These are phyloP conservation scores for Augochlora pura DNA, from an alignment of 1,140 invertebrate genomes.

Conservation along the genomic window DNA sequence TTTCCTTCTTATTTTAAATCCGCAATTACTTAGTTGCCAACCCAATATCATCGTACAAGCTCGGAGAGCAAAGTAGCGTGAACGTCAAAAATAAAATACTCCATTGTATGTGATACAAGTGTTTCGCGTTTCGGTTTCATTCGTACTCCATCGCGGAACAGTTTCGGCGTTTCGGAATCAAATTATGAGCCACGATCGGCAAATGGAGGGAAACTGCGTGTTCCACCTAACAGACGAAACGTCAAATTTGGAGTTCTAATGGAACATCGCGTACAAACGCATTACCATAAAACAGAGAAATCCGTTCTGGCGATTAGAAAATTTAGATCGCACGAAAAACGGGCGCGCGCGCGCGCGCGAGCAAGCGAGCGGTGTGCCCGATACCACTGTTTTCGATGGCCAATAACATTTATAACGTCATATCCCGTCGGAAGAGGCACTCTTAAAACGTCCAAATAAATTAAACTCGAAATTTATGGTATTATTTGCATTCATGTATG, in stretches of 20 bases:
- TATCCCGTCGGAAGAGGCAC: constrained; percentile 33
- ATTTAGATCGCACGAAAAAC: constrained; percentile 3
- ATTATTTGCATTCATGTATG: constrained; percentile 48
- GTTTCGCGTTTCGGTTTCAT: not conserved
- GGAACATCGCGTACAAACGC: not conserved
- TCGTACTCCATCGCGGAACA: not conserved
- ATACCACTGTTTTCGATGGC: constrained; percentile 25
- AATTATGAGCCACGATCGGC: not conserved
- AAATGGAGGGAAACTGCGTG: not conserved
- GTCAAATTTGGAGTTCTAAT: not conserved
- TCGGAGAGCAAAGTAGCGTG: not conserved
- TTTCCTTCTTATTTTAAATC: no score
- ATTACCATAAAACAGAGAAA: constrained; percentile 2
- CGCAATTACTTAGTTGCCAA: no score
- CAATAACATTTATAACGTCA: constrained; percentile 48
- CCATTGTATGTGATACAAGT: no score
- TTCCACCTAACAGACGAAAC: not conserved
- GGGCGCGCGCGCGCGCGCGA: no score
- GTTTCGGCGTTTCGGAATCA: not conserved
- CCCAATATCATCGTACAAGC: no score
- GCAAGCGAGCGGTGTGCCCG: not conserved
- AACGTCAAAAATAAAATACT: no score
- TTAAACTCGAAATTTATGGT: constrained; percentile 45
- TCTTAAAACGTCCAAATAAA: constrained; percentile 48
- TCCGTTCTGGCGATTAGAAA: constrained; percentile 30